A percentile compares a stretch with the other conserved stretches of the same genome.
These are phyloP conservation scores for Lerema accius DNA, from an alignment of 1,140 invertebrate species.

Conservation along the genomic window DNA sequence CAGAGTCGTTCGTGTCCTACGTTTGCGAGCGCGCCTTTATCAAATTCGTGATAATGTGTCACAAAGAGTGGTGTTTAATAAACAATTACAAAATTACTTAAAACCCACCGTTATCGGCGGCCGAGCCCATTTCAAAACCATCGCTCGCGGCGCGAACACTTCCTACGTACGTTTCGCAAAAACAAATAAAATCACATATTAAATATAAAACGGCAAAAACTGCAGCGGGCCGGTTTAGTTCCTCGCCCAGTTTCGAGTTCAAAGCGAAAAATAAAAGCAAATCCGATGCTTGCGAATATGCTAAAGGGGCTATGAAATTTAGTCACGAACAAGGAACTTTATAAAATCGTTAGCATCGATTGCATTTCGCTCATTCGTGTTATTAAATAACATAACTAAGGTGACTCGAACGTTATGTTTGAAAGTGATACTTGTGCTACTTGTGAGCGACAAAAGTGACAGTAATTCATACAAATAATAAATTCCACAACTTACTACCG, in stretches of 20 bases:
- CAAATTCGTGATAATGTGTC: conserved; percentile 62
- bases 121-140: conserved; percentile 52
- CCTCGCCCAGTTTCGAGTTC: conserved; percentile 42
- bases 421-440: conserved; percentile 52
- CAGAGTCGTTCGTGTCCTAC: conserved; percentile 66
- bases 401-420: conserved; percentile 22
- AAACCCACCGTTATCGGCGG: conserved; percentile 49
- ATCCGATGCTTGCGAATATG: conserved; percentile 35
- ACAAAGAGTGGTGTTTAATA: conserved; percentile 45
- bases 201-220: conserved; percentile 62
- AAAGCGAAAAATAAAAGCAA: conserved; percentile 55
- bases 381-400: conserved; percentile 21
- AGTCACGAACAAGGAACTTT: conserved; percentile 8
- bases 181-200: conserved; percentile 50
- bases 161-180: conserved; percentile 49
- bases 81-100: conserved; percentile 73
- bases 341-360: conserved; percentile 8
- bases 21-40: conserved; percentile 68
- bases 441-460: conserved; percentile 39
- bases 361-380: conserved; percentile 13
- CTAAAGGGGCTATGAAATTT: conserved; percentile 30
- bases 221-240: conserved; percentile 55
- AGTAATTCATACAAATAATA: conserved; percentile 2
- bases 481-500: neutral
- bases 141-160: conserved; percentile 55